Evolutionary conservation across 2,888 invertebrate genomes (phyloP), one percentile per base, ranked within the genome.

Genomic region (Agrotis exclamationis): DNA sequence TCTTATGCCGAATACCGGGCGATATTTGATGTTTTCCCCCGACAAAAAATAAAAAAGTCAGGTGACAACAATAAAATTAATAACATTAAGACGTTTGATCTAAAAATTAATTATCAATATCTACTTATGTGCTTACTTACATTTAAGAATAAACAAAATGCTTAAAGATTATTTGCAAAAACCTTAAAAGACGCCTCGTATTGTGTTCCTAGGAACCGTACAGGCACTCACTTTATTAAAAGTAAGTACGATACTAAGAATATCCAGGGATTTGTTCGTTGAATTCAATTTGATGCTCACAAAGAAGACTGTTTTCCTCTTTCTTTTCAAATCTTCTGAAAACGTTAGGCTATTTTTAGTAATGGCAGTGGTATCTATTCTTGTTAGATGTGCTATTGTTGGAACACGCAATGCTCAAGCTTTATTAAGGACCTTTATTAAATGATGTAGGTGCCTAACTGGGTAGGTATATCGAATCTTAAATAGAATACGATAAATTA

Each of bases 251-350:
- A 13, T 22, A 54, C 54, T 74, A 64, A 28, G 47, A 56, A 63
- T 64, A 48, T 1, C 74, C 1, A 33, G 44, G 22, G 65, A 56
- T 65, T 71, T 56, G 44, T 74, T 64, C 48, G 54, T 71, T 64
- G n/a, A 22, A 64, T 33, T 74, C 65, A 74, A 74, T 71, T 74
- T 44, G 44, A 74, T 22, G 48, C 56, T 65, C n/a, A 74, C 74
- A 74, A 65, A 50, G 48, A 28, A 47, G 54, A 65, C n/a, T n/a
- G 2, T 48, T 22, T 48, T 20, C 47, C 22, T 39, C 28, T 53
- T 73, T 22, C 58, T 44, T 39, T 71, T 44, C n/a, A 24, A 48
- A 24, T 39, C n/a, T 74, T 74, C 20, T 54, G 18, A 0, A 48
- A 74, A 71, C 7, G 6, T 44, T 51, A 48, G 13, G 47, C 13